Conservation (phyloP, 2,113 vertebrate genomes). For the Brachyhypopomus gauderio region DNA sequence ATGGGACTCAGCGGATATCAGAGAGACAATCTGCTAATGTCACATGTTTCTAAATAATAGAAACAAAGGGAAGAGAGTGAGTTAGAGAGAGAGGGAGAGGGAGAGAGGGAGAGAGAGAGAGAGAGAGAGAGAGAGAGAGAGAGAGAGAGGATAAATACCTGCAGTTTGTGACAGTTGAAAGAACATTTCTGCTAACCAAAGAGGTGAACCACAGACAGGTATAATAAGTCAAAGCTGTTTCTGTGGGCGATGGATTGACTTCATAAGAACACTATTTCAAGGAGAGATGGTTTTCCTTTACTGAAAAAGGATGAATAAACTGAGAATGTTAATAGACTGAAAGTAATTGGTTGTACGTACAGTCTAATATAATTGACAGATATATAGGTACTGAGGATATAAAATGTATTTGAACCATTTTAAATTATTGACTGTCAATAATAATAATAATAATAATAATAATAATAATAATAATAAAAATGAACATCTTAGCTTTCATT, state of each 20-base stretch:
- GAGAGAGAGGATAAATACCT: conserved; percentile 23
- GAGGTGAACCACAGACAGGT: conserved; percentile 36
- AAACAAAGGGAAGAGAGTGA: conserved; percentile 48
- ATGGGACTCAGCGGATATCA: conserved; percentile 52
- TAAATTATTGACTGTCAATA: conserved; percentile 7
- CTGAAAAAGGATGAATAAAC: conserved; percentile 46
- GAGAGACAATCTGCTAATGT: conserved; percentile 37
- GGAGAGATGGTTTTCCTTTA: conserved; percentile 57
- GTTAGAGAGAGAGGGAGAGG: conserved; percentile 48
- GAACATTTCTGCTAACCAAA: conserved; percentile 53
- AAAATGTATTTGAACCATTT: conserved; percentile 43
- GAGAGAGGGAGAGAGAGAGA: conserved; percentile 1
- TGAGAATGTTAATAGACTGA: conserved; percentile 49
- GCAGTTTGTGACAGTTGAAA: conserved; percentile 39
- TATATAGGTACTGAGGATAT: conserved; percentile 23
- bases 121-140: conserved; percentile 46
- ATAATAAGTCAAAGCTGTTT: conserved; percentile 57
- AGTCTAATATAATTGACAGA: conserved; percentile 37
- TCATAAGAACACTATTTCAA: conserved; percentile 54
- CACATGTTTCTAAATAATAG: conserved; percentile 29
- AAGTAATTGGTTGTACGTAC: conserved; percentile 37
- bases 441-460: background rate
- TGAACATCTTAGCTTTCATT: too few relatives aligned
- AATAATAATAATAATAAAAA: too few relatives aligned
- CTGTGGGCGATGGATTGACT: conserved; percentile 53